Base-by-base conservation (phyloP, 2,888 invertebrate genomes). In the Tupiocoris notatus region DNA sequence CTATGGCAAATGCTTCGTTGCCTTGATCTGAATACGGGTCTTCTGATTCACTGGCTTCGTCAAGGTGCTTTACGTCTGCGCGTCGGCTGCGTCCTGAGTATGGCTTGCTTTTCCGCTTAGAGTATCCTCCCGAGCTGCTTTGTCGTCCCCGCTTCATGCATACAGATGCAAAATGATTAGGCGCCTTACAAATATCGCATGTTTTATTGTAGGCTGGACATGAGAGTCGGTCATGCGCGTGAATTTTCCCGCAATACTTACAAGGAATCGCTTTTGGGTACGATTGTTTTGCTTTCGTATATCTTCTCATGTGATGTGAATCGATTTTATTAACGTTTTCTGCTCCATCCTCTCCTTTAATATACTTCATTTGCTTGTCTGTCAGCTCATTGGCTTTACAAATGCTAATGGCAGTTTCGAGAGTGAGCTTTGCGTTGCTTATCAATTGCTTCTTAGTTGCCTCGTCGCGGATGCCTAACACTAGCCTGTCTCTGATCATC, bases 151-250 rank as follows among this genome's bases (percentile, higher is more conserved):
- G n/a, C n/a, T n/a, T n/a, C 24, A 6, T 7, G 39, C 67, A 67
- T 17, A 67, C 67, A 2, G 39, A 6, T 6, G 39, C 20, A 54
- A 67, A 18, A 18, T 67, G 67, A 54, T 67, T 67, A 1, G 2
- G 7, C 18, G 25, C 54, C 6, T 1, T 2, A 18, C 56, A 67
- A 1, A 7, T 39, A 2, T 39, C 17, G 56, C 67, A 67, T n/a
- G 2, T 17, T 18, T 67, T 67, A 2, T 54, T 54, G 6, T 54
- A 67, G 6, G 67, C 67, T 7, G 67, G 20, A 18, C 67, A 67
- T 2, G 54, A 18, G 1, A n/a, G 2, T 54, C 17, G 16, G 1
- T 18, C 67, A 6, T 7, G 18, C 21, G 25, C 54, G 56, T 67
- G 67, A 3, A 16, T 7, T 25, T 17, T 39, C 1, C 56, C 67